Percentiles rank a stretch among this genome's conserved stretches.
These are phyloP conservation scores for Chaetops frenatus DNA, from an alignment of 2,113 vertebrate species.

Conservation along the genomic window DNA sequence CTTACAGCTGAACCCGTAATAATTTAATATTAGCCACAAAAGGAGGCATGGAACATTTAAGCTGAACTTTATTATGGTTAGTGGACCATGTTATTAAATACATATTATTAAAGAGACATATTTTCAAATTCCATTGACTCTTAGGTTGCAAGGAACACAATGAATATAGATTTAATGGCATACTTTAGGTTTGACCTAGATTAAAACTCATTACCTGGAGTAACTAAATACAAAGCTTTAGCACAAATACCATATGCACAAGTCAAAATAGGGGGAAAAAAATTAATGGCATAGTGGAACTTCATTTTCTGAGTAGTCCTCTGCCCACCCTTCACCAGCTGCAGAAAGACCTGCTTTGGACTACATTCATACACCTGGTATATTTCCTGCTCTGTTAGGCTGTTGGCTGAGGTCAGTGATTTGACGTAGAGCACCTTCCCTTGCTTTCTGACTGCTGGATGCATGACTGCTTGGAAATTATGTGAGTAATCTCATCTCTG, in stretches of 20 bases:
- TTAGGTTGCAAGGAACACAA: not conserved
- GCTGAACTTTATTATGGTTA: slow-evolving; percentile 21
- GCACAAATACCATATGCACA: not conserved
- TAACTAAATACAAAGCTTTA: not conserved
- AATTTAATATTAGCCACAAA: not conserved
- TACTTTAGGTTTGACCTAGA: not conserved
- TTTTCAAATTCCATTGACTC: not conserved
- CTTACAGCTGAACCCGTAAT: not conserved
- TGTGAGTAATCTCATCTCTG: not conserved
- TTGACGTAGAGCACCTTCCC: not conserved
- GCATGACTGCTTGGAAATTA: not conserved
- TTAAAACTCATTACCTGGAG: not conserved
- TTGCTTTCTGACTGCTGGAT: not conserved
- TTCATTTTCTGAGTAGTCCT: not conserved
- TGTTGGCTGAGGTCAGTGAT: not conserved
- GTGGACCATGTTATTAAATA: slow-evolving; percentile 36
- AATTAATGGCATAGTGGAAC: not conserved
- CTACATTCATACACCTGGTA: not conserved
- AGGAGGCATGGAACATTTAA: not conserved
- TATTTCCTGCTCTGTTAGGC: not conserved
- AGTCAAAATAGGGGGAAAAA: not conserved
- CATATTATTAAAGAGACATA: not conserved
- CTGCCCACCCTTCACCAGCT: not conserved
- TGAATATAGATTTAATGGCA: not conserved
- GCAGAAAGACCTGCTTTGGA: not conserved